These are phyloP conservation scores for Acanthosepion lycidas DNA, from an alignment of 2,888 invertebrate species.

Conservation along the genomic window DNA sequence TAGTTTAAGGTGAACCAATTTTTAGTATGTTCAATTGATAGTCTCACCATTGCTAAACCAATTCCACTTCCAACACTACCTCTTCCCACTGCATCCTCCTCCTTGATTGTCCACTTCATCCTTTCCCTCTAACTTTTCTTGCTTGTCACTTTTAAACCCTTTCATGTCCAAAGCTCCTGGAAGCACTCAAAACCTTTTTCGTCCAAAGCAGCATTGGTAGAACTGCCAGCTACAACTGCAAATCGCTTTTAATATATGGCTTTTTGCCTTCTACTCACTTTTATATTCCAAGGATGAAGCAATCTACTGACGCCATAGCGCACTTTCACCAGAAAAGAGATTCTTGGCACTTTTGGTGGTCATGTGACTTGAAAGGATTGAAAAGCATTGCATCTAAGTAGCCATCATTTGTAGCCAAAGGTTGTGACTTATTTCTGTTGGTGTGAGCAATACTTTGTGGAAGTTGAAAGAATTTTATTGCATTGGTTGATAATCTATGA, in stretches of 20 bases:
- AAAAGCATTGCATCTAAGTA: neutral
- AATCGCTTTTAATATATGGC: neutral
- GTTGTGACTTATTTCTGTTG: neutral
- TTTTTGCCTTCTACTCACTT: neutral
- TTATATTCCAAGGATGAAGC: neutral
- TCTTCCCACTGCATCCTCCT: neutral
- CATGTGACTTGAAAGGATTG: neutral
- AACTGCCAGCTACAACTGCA: neutral
- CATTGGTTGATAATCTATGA: too few relatives aligned
- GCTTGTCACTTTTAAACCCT: neutral
- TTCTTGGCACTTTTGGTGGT: neutral
- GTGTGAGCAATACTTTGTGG: neutral
- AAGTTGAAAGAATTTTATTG: too few relatives aligned
- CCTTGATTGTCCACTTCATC: neutral
- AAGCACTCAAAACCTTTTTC: neutral
- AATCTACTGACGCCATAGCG: neutral
- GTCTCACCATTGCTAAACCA: neutral
- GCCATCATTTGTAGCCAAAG: neutral
- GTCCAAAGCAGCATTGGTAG: neutral
- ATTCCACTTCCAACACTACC: neutral
- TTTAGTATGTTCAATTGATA: neutral
- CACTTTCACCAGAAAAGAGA: neutral
- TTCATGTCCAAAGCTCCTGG: neutral
- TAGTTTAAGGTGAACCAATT: neutral
- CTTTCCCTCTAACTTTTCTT: neutral